Evolutionary conservation across 2,113 vertebrate species (phyloP), one percentile per base, ranked within the genome.

Genomic region (Peromyscus leucopus): DNA sequence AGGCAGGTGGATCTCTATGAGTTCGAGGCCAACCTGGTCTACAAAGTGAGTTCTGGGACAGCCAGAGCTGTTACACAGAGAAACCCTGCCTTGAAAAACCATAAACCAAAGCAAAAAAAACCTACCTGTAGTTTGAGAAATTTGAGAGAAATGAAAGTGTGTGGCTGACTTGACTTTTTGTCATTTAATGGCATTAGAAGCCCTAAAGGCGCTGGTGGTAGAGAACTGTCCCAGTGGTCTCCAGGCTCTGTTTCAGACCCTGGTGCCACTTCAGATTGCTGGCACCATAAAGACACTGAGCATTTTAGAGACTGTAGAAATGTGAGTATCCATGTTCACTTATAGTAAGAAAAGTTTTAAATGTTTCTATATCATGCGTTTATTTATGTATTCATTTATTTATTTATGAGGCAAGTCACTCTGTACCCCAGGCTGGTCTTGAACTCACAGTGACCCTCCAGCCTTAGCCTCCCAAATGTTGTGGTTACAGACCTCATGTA

Each of bases 261-360:
- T 65, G 26, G 17, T 11, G 39, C 59, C 39, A 21, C 19, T 71
- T 71, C 28, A 36, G 17, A 16, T 88, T 21, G 22, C 31, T 55
- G 51, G 65, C 11, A 55, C 46, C 6, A 22, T 48, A 55, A 74
- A 57, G 69, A 39, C 33, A 72, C 22, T 31, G 24, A 39, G 3
- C 85, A 16, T 78, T 85, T 96, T 84, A 51, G 46, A 76, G 76
- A 94, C 71, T 94, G 89, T n/a, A 79, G 59, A 89, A 95, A 36
- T 79, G 36, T 71, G 48, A 82, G 42, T 91, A 61, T 31, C 28
- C 15, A 26, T 48, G n/a, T 84, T 96, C 33, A 75, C 4, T 91
- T 28, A 65, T 31, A 79, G 13, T 96, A 69, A 94, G 46, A 79
- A 31, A 75, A 95, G 1, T 39, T 39, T 57, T 24, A 74, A 36